Evolutionary conservation across 2,797 vertebrate genomes (phyloP), one percentile per base, ranked within the genome.

Genomic region (Sebastiscus albofasciatus): DNA sequence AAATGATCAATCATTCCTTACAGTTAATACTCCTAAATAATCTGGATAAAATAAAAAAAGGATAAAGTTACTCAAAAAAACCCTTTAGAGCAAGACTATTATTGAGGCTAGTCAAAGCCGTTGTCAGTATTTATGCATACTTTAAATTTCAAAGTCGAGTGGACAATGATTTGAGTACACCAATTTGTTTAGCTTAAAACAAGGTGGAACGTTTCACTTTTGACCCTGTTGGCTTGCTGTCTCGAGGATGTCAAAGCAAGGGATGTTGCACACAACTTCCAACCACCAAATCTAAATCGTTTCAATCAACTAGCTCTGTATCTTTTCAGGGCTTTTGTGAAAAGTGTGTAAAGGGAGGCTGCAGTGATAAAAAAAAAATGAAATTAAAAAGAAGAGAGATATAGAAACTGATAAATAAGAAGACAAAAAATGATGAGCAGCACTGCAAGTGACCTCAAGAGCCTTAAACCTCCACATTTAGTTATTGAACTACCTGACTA

Each of bases 201-300:
- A 84, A 78, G 68, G 61, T 64, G 66, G 72, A 75, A 75, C 33
- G 76, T 79, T 87, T 83, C 55, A 82, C 89, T 79, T 87, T 88
- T 85, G 75, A 90, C 39, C 84, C 77, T 0, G 20, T 9, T 64
- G 71, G 56, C 49, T 75, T 75, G 49, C 52, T 55, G 72, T 72
- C 34, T 58, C 14, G 61, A 72, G 24, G 67, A 81, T 64, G 67
- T 79, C 36, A 22, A 60, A 24, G 52, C n/a, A 42, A 34, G 9
- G 8, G 64, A 65, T 49, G 65, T 3, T 64, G n/a, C 24, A 74
- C 14, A 76, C 26, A 65, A 3, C 26, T 42, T 66, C 16, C n/a
- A 52, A 5, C 49, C 10, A 24, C n/a, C 29, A 56, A 24, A 67
- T 59, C 29, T 5, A 56, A 67, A 73, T 27, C 14, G 5, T 76